Base-by-base conservation (phyloP, 1,140 invertebrate genomes). In the Calephelis virginiensis region DNA sequence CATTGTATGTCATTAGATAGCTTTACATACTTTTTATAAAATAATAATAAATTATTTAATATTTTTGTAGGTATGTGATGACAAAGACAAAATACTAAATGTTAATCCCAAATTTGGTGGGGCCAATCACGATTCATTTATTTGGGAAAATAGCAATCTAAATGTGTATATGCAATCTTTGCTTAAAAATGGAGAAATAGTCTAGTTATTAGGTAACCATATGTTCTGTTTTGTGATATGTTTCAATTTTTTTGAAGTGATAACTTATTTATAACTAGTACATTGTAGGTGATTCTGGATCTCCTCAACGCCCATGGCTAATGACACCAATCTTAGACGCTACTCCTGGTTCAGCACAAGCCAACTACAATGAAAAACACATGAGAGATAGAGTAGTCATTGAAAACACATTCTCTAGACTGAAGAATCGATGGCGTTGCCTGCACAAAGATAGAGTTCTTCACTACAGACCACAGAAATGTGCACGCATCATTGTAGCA, bases 401-500 rank as follows among this genome's bases (percentile, higher is more conserved):
- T 48, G 85, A 89, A 78, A 77, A 83, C 47, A 83, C 77, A 14
- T 89, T 84, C 77, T 80, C 80, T 2, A 40, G 79, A 13, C 69
- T 89, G 38, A 89, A 88, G 70, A 78, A 67, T 53, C 50, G 76
- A 48, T 83, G 77, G 71, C 62, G 75, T 5, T 81, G 78, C 56
- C 37, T 72, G 28, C 17, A 59, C 12, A 72, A 72, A 60, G 66
- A 70, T 10, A 67, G 62, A 14, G 40, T 48, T 13, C 61, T 68
- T 3, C 69, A 71, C 46, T 74, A 75, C 48, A 70, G 63, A 49
- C 68, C 73, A 0, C 1, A 47, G 14, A 69, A 66, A 48, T 63
- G 68, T 62, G 60, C 68, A 11, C 28, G 50, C n/a, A 66, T 66
- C 3, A 69, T 69, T 10, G 13, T 8, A 9, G 68, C 68, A 40